Conservation (phyloP, 2,888 invertebrate genomes). For the Celastrina argiolus region DNA sequence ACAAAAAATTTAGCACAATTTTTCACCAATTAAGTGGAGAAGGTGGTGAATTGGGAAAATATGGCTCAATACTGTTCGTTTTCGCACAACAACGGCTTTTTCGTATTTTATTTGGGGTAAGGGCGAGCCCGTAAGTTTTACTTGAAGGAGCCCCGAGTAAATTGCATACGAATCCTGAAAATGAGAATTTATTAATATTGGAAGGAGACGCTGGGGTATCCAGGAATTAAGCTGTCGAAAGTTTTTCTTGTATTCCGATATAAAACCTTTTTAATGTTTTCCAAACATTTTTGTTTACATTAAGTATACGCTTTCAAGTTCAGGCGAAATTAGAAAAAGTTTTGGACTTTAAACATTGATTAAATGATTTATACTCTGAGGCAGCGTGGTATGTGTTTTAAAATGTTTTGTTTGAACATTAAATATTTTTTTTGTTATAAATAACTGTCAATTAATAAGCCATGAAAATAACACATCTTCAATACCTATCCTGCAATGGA, state of each 20-base stretch:
- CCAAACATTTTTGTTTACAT: conserved; percentile 1
- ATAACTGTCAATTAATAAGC: no score
- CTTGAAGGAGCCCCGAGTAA: conserved; percentile 62
- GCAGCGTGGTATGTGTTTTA: not conserved
- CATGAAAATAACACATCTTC: no score
- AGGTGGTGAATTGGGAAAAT: conserved; percentile 42
- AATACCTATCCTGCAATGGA: no score
- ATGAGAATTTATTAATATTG: conserved; percentile 78
- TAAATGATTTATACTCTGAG: not conserved
- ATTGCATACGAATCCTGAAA: conserved; percentile 69
- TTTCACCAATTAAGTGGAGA: conserved; percentile 40
- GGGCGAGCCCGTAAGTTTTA: conserved; percentile 68
- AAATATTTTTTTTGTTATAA: not conserved
- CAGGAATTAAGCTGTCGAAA: conserved; percentile 62
- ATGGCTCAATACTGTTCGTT: conserved; percentile 52
- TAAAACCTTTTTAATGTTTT: conserved; percentile 32
- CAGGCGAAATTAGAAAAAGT: conserved; percentile 8
- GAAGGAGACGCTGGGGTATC: conserved; percentile 49
- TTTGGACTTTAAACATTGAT: not conserved
- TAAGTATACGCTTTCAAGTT: conserved; percentile 4
- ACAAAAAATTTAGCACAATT: not conserved
- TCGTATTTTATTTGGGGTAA: conserved; percentile 61
- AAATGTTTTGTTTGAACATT: not conserved
- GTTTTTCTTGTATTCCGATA: conserved; percentile 49
- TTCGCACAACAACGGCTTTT: conserved; percentile 42